Evolutionary conservation across 2,113 vertebrate species (phyloP), one percentile per base, ranked within the genome.

Genomic region (Solenodon paradoxus): DNA sequence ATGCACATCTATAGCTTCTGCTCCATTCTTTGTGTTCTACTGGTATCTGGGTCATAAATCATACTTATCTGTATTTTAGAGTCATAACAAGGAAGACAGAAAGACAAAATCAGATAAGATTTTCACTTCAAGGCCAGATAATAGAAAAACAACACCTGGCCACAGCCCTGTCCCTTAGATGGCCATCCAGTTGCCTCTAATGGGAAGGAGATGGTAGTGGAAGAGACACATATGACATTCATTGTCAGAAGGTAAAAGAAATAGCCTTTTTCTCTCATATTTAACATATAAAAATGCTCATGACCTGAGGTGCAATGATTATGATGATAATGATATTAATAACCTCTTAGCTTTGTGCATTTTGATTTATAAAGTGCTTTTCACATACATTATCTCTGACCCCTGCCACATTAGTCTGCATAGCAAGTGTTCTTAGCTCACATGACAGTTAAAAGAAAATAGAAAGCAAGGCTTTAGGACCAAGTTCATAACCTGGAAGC

Each of bases 341-440:
- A 68, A 74, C 24, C 64, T 94, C 82, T 89, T 85, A 26, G 28
- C 92, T 75, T 91, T 78, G 64, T 55, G 40, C 40, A 38, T 72
- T 74, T 40, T 75, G 78, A 88, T 79, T 96, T 93, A 91, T 66
- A 87, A 95, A 89, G 83, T 90, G 80, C 77, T 90, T 96, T 93
- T 64, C 42, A 79, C 61, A 94, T 82, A 35, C 28, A 95, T 94
- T 92, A 88, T 90, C 74, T 95, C 69, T 90, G 96, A 96, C 71
- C 64, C 53, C 75, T 84, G 69, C 26, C 64, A 88, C 28, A 55
- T 49, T 68, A 4, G 49, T 30, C 47, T 81, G 30, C 10, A 32
- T 51, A 17, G 22, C 17, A 45, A 57, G 15, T 91, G 32, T 63
- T 13, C 38, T 82, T 63, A 89, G 57, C 59, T 95, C 35, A 2